Base-by-base conservation (phyloP, 2,113 vertebrate species). In the Notarius quadriscutis region DNA sequence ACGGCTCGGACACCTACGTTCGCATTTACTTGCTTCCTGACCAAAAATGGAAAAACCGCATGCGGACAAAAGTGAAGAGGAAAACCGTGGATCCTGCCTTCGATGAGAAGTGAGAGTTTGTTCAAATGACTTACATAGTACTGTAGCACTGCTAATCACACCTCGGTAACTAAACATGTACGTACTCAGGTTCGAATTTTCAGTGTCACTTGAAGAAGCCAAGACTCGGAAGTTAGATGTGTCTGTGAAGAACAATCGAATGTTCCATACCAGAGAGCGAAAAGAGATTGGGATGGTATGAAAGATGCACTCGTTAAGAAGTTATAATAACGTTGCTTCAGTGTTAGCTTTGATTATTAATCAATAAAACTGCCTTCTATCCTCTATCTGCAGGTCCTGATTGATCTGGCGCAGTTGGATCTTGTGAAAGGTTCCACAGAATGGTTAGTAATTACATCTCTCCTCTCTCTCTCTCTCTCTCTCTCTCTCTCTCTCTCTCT, bases 21-120 rank as follows among this genome's bases (percentile, higher is more conserved):
- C 97, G 96, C 18, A 90, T 99, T 86, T 99, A 99, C 93, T 92
- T 99, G 83, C 95, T 99, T 87, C 98, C 98, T 6, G 97, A 99
- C 48, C 96, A 96, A 89, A 94, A 94, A 51, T 99, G 97, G 97
- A 88, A 93, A 79, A 95, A 96, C 89, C 96, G 98, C 74, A 98
- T 95, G 94, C 96, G 93, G 89, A 99, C 98, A 0, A 94, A 96
- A 0, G 96, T 98, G 57, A 98, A 96, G 92, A 97, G 92, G 89
- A 98, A 94, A 90, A 98, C 96, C 0, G 87, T 97, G 84, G 93
- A 97, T 81, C 98, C 98, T 1, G 90, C 94, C 18, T 99, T 97
- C 0, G 95, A 98, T 84, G 96, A 99, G 57, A 98, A 96, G 98
- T 99, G 91, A 94, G 95, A 91, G 15, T 81, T 30, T 81, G 27